phyloP scores from a whole-genome alignment of 2,888 invertebrate species.

The Rhamnusium bicolor region DNA sequence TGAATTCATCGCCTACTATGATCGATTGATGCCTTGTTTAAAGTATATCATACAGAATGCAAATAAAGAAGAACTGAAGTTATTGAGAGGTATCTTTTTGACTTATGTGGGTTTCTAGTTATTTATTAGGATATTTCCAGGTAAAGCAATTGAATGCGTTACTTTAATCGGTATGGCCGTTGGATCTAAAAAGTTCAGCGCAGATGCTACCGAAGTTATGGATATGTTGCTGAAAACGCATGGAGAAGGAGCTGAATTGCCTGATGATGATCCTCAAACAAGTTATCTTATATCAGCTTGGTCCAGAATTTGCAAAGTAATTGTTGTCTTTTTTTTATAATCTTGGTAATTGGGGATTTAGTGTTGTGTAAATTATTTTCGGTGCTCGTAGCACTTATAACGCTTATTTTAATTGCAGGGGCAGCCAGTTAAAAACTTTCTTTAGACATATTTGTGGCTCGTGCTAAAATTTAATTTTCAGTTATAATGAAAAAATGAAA shows the following conservation, averaged over 20 bases:
- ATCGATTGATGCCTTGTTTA: constrained; percentile 92
- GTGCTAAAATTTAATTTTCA: no score
- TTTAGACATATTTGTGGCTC: no score
- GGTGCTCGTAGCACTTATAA: no score
- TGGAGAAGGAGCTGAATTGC: constrained; percentile 83
- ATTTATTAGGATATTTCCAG: constrained; percentile 40
- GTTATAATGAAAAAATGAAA: no score
- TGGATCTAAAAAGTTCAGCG: constrained; percentile 87
- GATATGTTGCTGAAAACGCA: constrained; percentile 93
- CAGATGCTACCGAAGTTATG: constrained; percentile 97
- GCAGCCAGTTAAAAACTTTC: no score
- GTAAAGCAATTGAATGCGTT: constrained; percentile 98
- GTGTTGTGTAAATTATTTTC: no score
- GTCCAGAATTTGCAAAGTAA: constrained; percentile 96
- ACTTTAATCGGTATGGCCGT: constrained; percentile 95
- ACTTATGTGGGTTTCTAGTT: neutral
- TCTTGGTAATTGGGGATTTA: no score
- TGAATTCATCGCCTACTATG: constrained; percentile 95
- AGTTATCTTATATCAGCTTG: constrained; percentile 99
- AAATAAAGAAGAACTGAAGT: constrained; percentile 87
- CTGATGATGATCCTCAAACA: constrained; percentile 97
- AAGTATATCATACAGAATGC: constrained; percentile 98
- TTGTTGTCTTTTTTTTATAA: no score
- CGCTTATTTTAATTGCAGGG: no score
- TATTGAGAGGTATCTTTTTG: constrained; percentile 82